These are phyloP conservation scores for Andrena bicolor DNA, from an alignment of 2,888 invertebrate genomes.

Conservation along the genomic window DNA sequence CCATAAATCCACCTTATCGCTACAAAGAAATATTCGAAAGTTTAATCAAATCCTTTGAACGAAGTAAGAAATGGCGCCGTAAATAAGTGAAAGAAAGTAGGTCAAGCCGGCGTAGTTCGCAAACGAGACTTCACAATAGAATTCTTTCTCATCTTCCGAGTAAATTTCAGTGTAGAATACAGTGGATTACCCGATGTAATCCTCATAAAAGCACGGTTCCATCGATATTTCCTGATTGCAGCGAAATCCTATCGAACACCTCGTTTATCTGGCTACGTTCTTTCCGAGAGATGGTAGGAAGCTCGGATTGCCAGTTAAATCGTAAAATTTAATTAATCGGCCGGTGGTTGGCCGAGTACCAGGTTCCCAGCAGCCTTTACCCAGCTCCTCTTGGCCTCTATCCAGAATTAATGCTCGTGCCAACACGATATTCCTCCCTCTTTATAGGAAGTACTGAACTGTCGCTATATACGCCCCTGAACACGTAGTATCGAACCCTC, in stretches of 20 bases:
- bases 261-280: conserved; percentile 38
- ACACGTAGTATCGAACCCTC: conserved; percentile 13
- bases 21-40: neutral
- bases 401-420: conserved; percentile 67
- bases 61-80: neutral
- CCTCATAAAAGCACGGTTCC: neutral
- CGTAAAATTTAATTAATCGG: conserved; percentile 73
- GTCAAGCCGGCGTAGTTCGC: neutral
- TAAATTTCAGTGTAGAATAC: neutral
- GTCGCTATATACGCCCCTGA: conserved; percentile 48
- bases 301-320: conserved; percentile 50
- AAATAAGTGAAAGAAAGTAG: neutral
- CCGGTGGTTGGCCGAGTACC: conserved; percentile 59
- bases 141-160: neutral
- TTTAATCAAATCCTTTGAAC: neutral
- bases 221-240: conserved; percentile 12
- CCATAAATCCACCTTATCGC: neutral
- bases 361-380: conserved; percentile 47
- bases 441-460: conserved; percentile 57
- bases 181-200: neutral
- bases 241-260: conserved; percentile 18
- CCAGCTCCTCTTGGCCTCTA: conserved; percentile 60
- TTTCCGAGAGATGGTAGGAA: conserved; percentile 41
- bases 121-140: neutral
- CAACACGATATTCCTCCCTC: conserved; percentile 62